Evolutionary conservation across 1,140 invertebrate species (phyloP).

Genomic region (Drosophila lowei): DNA sequence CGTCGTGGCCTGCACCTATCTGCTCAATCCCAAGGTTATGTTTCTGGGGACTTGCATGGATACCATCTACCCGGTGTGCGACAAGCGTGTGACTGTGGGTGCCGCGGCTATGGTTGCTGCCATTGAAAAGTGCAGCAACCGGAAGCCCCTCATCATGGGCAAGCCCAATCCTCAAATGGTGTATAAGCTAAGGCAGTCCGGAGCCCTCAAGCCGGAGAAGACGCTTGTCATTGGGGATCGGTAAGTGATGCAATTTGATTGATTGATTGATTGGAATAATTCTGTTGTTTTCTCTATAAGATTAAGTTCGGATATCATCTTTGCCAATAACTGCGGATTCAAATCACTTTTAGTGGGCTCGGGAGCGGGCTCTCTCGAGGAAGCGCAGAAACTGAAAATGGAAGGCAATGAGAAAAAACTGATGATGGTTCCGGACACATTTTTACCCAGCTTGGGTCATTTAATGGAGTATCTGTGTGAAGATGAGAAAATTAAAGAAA

Average conservation of each 20-base stretch:
- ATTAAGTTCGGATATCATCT: constrained; percentile 47
- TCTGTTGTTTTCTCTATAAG: constrained; percentile 6
- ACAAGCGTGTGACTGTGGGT: constrained; percentile 24
- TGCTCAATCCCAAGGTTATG: constrained; percentile 19
- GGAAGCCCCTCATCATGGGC: constrained; percentile 54
- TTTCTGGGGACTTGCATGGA: constrained; percentile 48
- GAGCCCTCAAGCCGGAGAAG: constrained; percentile 47
- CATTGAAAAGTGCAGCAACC: constrained; percentile 28
- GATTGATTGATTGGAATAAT: background rate
- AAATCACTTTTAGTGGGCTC: constrained; percentile 60
- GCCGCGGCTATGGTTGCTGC: constrained; percentile 43
- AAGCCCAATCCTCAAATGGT: constrained; percentile 62
- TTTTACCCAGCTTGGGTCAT: constrained; percentile 16
- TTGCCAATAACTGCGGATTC: constrained; percentile 53
- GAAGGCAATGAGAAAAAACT: constrained; percentile 25
- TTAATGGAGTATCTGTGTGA: constrained; percentile 21
- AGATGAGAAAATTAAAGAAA: background rate
- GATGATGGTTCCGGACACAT: constrained; percentile 47
- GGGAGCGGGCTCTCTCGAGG: constrained; percentile 23
- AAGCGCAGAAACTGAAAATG: constrained; percentile 26
- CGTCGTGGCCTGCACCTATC: constrained; percentile 42
- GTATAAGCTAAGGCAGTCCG: constrained; percentile 2
- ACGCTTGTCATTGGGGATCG: constrained; percentile 62
- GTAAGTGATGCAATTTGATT: constrained; percentile 29
- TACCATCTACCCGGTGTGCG: constrained; percentile 11